Evolutionary conservation across 1,140 invertebrate species (phyloP), one percentile per base, ranked within the genome.

Genomic region (Notospermus geniculatus): DNA sequence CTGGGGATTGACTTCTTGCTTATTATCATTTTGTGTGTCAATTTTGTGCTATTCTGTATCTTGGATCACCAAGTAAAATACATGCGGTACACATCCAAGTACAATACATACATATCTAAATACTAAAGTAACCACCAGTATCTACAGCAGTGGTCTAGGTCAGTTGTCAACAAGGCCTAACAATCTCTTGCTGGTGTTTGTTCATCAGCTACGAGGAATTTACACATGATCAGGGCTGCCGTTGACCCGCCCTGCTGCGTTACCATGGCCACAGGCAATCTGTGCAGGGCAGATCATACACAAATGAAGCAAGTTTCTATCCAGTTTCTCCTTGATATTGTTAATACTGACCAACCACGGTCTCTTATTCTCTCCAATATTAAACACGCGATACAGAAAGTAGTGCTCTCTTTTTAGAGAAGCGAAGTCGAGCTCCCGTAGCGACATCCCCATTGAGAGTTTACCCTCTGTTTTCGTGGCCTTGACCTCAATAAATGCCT

Each of bases 371-470:
- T 43, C 15, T 13, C 60, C 60, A 25, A 50, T 50, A 46, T 45
- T 57, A 41, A 57, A 62, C 2, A 62, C 60, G 22, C 60, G 30
- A 41, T 62, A 62, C 19, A 62, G n/a, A 23, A 57, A 54, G 60
- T 57, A 62, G 23, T 27, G 23, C 23, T 57, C 54, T 5, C 36
- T 25, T 32, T 57, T 57, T 41, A 41, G 13, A 15, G 27, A n/a
- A 29, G 60, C 60, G 43, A 62, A 62, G n/a, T 62, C 39, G 17
- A 62, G 39, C 25, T 62, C 39, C 27, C 25, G 53, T 19, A 45
- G 25, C 11, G 53, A 57, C 29, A 62, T 62, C 30, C 56, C 60
- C 22, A 62, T 56, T 11, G 41, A 57, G 23, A 36, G 23, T 23
- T 62, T 62, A 19, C 39, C 15, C 17, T 62, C 53, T 22, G 54